phyloP scores from a whole-genome alignment of 2,888 invertebrate species.

The Pammene fasciana region DNA sequence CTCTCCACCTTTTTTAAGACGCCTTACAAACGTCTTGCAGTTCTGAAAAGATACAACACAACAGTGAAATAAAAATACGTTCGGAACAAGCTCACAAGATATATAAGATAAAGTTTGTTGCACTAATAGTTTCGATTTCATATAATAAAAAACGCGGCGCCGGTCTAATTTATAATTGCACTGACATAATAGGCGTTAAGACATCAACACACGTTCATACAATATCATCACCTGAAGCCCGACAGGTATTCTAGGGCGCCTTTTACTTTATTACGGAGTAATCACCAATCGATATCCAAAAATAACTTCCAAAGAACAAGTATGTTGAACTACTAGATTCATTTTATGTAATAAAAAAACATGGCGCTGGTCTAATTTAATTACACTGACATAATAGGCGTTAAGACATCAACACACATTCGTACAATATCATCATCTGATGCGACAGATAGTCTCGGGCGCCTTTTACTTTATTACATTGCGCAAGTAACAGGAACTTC shows the following conservation, averaged over 20 bases:
- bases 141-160: neutral
- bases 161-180: neutral
- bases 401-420: neutral
- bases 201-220: neutral
- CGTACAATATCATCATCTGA: neutral
- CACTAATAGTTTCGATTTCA: neutral
- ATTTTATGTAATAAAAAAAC: neutral
- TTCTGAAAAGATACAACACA: no score
- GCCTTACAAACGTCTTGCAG: no score
- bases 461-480: constrained; percentile 32
- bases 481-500: constrained; percentile 13
- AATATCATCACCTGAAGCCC: neutral
- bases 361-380: neutral
- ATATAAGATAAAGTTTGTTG: neutral
- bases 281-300: no score
- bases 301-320: no score
- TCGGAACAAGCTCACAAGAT: no score
- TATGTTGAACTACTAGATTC: neutral
- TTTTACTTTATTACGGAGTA: constrained; percentile 30
- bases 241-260: constrained; percentile 9
- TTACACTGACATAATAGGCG: constrained; percentile 3
- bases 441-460: neutral
- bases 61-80: no score
- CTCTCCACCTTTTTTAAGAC: no score
- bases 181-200: constrained; percentile 10